phyloP scores from a whole-genome alignment of 1,140 invertebrate genomes.

The Hylaeus anthracinus region DNA sequence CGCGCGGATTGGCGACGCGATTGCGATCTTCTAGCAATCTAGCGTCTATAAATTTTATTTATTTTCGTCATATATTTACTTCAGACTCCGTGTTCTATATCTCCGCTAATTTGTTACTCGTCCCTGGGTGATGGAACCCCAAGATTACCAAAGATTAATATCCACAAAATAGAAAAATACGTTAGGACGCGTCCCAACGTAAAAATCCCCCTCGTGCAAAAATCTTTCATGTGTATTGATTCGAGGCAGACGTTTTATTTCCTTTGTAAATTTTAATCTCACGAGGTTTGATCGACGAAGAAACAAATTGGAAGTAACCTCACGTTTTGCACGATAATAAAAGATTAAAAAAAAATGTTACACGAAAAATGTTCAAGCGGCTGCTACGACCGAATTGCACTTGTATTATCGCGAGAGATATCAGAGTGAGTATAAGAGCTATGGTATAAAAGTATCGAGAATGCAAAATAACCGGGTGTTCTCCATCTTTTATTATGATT shows the following conservation, averaged over 20 bases:
- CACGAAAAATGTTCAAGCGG: conserved; percentile 15
- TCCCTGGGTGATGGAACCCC: not conserved
- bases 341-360: not conserved
- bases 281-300: not conserved
- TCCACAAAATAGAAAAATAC: not conserved
- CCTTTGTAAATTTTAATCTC: not conserved
- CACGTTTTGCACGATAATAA: not conserved
- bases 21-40: not conserved
- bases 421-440: not conserved
- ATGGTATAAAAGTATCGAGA: not conserved
- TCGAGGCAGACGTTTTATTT: no score
- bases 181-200: not conserved
- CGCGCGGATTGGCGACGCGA: not conserved
- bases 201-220: not conserved
- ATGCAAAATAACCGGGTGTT: not conserved
- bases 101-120: not conserved
- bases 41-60: not conserved
- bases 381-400: conserved; percentile 1
- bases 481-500: not conserved
- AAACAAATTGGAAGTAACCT: not conserved
- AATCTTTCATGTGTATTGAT: not conserved
- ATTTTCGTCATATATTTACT: not conserved
- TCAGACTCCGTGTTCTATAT: not conserved
- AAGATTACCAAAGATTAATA: not conserved
- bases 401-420: not conserved